Conservation (phyloP, 2,113 vertebrate species). For the Gallinago jamesoni region DNA sequence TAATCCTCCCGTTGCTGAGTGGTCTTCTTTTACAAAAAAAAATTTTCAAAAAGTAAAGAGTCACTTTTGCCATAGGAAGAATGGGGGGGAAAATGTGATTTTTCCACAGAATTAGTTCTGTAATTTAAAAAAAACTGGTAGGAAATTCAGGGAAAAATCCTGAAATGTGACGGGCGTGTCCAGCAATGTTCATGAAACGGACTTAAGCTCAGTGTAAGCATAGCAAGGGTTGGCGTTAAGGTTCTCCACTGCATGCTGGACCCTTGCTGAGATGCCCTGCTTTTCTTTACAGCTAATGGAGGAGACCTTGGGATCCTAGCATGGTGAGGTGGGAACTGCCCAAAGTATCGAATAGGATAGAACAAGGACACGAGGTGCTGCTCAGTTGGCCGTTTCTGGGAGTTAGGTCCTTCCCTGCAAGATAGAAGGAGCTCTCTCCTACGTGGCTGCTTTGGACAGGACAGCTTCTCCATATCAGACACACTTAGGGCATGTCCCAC, state of each 20-base stretch:
- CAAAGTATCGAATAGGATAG: not conserved
- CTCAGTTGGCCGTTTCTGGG: not conserved
- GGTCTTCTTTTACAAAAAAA: not conserved
- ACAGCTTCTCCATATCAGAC: not conserved
- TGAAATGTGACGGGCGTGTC: not conserved
- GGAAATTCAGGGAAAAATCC: not conserved
- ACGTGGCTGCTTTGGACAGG: not conserved
- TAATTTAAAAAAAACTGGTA: not conserved
- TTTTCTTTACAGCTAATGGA: not conserved
- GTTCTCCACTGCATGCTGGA: not conserved
- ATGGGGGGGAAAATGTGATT: not conserved
- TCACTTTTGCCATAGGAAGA: not conserved
- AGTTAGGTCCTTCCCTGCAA: not conserved
- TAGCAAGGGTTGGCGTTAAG: not conserved
- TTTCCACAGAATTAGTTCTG: not conserved
- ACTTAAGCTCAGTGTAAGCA: not conserved
- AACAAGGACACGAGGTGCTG: not conserved
- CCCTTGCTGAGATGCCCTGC: not conserved
- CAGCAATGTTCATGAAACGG: not conserved
- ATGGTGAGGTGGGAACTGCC: not conserved
- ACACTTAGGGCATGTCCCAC: not conserved
- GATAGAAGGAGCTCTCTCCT: not conserved
- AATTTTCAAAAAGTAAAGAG: not conserved
- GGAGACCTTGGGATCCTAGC: not conserved
- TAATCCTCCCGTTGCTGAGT: not conserved